phyloP scores from a whole-genome alignment of 2,797 vertebrate genomes.

The Sphenodon punctatus region DNA sequence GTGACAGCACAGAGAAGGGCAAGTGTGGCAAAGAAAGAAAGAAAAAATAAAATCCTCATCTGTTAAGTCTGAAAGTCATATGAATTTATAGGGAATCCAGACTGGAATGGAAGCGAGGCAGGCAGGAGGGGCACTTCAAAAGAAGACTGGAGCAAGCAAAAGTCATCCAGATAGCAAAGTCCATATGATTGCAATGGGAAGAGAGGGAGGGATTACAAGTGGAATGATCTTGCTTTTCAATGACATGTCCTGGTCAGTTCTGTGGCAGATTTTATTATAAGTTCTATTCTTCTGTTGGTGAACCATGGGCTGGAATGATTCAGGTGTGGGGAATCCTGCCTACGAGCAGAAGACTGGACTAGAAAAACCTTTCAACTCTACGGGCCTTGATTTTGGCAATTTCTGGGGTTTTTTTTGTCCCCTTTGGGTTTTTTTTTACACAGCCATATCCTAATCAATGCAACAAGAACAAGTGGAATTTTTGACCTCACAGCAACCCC shows the following conservation, averaged over 20 bases:
- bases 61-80: accelerated
- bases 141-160: not conserved
- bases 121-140: not conserved
- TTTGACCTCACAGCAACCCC: not conserved
- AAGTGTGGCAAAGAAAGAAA: not conserved
- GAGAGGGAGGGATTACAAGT: not conserved
- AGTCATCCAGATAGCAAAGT: not conserved
- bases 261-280: too few relatives aligned
- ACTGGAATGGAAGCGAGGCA: not conserved
- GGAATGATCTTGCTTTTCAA: not conserved
- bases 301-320: too few relatives aligned
- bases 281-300: too few relatives aligned
- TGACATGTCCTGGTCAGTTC: too few relatives aligned
- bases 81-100: not conserved
- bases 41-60: not conserved
- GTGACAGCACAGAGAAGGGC: not conserved
- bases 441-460: accelerated
- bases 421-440: not conserved
- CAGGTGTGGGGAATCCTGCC: too few relatives aligned
- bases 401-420: too few relatives aligned
- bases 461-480: not conserved
- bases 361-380: too few relatives aligned
- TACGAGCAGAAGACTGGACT: too few relatives aligned
- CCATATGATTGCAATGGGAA: not conserved
- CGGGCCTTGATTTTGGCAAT: too few relatives aligned